Evolutionary conservation across 2,888 invertebrate genomes (phyloP), one percentile per base, ranked within the genome.

Genomic region (Leptopilina myrica): DNA sequence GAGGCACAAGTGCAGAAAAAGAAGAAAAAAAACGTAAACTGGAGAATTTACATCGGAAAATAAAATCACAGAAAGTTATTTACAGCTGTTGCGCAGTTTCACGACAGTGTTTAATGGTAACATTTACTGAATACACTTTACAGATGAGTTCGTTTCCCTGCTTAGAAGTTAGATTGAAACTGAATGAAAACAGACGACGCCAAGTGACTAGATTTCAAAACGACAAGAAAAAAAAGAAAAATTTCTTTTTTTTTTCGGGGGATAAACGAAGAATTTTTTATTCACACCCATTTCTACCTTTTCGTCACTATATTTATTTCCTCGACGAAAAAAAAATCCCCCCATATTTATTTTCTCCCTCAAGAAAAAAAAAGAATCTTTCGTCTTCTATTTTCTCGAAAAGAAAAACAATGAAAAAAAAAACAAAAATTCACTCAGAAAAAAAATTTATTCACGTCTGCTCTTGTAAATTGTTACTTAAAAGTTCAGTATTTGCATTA

Each of bases 401-500:
- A 3, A 20, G n/a, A 20, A 20, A 20, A 20, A 20, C 20, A 20
- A 20, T 20, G 6, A 43, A 43, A 43, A 43, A 43, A 8, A 43
- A 43, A 43, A 43, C 7, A 43, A 43, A 43, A 43, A 8, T 43
- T 43, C 8, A 8, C 7, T 43, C 43, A 43, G 6, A 43, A 43
- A 43, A 43, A 43, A 26, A 53, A 69, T 69, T 49, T 64, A 66
- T 79, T 83, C 85, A 85, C 83, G 85, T 83, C 40, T 80, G 81
- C 75, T 83, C 84, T 40, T 84, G 76, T 15, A 82, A 56, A 66
- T 89, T 89, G 77, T 87, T 86, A 77, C 88, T 89, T 9, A 91
- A 82, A 75, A 90, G 79, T 78, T 91, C 90, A 26, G 89, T 89
- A 76, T 90, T 91, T 43, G 89, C 89, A 59, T 89, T 89, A 81